Conservation (phyloP, 2,797 vertebrate genomes). For the Artibeus lituratus region DNA sequence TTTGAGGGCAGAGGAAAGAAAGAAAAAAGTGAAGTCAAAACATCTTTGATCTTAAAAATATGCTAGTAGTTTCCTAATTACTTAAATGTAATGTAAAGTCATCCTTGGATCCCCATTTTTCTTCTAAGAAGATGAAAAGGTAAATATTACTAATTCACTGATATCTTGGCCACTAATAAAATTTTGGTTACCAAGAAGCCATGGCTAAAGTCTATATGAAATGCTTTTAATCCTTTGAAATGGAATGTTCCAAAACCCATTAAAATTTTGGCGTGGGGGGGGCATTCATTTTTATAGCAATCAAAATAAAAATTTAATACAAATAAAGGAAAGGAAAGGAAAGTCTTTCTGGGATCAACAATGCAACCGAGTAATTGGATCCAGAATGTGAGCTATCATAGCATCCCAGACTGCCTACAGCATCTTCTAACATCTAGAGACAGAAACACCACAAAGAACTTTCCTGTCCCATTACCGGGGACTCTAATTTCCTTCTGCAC, state of each 20-base stretch:
- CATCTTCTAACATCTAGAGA: not conserved
- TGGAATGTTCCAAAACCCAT: not conserved
- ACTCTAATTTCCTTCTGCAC: not conserved
- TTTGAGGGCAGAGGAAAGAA: not conserved
- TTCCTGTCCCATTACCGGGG: not conserved
- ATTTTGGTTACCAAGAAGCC: not conserved
- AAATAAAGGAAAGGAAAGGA: slow-evolving; percentile 12
- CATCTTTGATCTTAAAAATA: not conserved
- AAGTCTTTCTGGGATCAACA: not conserved
- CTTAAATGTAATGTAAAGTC: not conserved
- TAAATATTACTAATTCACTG: not conserved
- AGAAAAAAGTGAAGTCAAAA: not conserved
- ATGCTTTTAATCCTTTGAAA: not conserved
- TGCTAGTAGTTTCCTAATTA: not conserved
- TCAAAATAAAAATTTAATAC: slow-evolving; percentile 11
- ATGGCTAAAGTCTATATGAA: not conserved
- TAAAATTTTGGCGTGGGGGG: not conserved
- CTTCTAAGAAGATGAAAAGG: not conserved
- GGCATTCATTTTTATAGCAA: not conserved
- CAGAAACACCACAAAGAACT: not conserved
- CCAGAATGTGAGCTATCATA: not conserved
- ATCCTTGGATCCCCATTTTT: not conserved
- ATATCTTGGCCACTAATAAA: not conserved
- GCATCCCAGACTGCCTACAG: not conserved
- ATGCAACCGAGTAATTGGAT: not conserved